Evolutionary conservation across 2,113 vertebrate species (phyloP).

Genomic region (Melospiza melodia): DNA sequence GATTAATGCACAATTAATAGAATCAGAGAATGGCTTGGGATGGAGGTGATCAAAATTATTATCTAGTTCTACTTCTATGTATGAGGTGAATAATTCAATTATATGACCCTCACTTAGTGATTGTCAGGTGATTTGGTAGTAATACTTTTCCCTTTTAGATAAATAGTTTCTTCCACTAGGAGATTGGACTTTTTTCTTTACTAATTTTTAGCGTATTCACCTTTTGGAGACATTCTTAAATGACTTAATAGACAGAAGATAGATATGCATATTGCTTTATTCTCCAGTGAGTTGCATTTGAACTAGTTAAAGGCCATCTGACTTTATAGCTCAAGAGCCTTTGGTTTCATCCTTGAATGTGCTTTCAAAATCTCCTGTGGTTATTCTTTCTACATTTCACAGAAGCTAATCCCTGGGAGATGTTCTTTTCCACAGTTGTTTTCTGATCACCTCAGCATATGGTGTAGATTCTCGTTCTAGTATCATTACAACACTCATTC

Average conservation of each 20-base stretch:
- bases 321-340: background rate
- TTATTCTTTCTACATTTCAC: background rate
- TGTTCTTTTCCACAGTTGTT: background rate
- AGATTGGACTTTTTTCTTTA: background rate
- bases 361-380: background rate
- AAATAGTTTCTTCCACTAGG: background rate
- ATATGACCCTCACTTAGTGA: background rate
- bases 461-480: background rate
- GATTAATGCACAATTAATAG: background rate
- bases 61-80: background rate
- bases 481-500: background rate
- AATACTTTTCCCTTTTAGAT: background rate
- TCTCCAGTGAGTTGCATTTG: background rate
- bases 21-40: background rate
- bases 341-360: background rate
- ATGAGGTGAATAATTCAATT: background rate
- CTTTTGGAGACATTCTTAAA: background rate
- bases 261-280: background rate
- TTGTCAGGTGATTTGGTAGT: background rate
- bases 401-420: background rate
- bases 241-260: background rate
- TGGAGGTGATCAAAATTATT: background rate
- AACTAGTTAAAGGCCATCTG: background rate
- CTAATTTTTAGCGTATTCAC: background rate
- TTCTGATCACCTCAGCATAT: background rate